A percentile compares a stretch with the other conserved stretches of the same genome.
phyloP scores from a whole-genome alignment of 2,113 vertebrate species.

The Antennarius striatus region DNA sequence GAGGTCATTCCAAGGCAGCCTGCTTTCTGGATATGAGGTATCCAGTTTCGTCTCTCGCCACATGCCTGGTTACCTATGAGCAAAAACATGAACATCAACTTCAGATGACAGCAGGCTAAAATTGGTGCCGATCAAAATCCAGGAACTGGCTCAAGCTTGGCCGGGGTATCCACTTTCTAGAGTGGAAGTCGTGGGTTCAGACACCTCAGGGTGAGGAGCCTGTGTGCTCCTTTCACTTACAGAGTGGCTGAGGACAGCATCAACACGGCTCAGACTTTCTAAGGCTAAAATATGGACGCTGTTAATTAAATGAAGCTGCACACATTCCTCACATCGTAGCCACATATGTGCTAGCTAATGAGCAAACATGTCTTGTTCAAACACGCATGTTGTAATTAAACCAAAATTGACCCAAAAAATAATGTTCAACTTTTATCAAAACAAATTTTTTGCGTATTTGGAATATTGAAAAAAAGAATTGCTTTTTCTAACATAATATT shows the following conservation, averaged over 20 bases:
- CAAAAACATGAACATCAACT: conserved; percentile 77
- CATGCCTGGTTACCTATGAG: conserved; percentile 67
- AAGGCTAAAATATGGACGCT: conserved; percentile 57
- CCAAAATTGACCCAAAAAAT: no score
- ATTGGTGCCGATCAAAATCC: conserved; percentile 74
- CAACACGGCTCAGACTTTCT: conserved; percentile 45
- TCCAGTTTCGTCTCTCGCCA: conserved; percentile 68
- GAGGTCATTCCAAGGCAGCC: conserved; percentile 70
- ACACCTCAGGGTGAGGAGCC: conserved; percentile 32
- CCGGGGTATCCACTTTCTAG: conserved; percentile 62
- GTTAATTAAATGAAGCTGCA: conserved; percentile 53
- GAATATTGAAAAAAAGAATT: no score
- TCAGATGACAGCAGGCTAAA: conserved; percentile 78
- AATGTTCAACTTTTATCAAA: no score
- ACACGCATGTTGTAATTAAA: no score
- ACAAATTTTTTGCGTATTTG: no score
- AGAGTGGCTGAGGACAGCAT: conserved; percentile 20
- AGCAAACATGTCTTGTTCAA: no score
- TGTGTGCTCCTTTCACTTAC: conserved; percentile 11
- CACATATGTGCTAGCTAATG: no score
- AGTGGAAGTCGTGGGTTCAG: conserved; percentile 56
- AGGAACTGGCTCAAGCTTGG: conserved; percentile 61
- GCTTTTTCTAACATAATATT: no score
- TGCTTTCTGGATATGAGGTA: conserved; percentile 65
- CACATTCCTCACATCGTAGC: conserved; percentile 21